Evolutionary conservation across 2,797 vertebrate species (phyloP), one percentile per base, ranked within the genome.

Genomic region (Diceros bicornis): DNA sequence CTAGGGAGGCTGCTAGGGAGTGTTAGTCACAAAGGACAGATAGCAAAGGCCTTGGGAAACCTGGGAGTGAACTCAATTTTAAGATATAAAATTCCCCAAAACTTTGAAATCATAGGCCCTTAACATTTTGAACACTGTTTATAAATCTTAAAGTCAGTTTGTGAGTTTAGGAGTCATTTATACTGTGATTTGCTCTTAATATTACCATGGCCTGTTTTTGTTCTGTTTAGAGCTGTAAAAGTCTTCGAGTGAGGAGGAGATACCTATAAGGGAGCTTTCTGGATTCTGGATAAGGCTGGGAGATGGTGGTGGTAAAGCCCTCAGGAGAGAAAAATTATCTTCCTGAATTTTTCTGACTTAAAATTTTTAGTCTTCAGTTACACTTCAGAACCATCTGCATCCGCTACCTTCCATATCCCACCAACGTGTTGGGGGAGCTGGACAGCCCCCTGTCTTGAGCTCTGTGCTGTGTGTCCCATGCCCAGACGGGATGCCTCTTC

Each of bases 51-150:
- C 52, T 85, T 47, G n/a, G 34, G 34, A 91, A 16, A 72, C 29
- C 61, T 79, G 85, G 82, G 32, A 71, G 74, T 78, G 21, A 94
- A 66, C 50, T 75, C 72, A 47, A 2, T 96, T 90, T 93, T 77
- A 88, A 96, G 66, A 72, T n/a, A 84, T 13, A 81, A 92, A 84
- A n/a, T 97, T 57, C 29, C 61, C 72, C 78, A 68, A 69, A 96
- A 95, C 25, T 85, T 72, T 32, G 34, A 66, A 91, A 59, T 91
- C 74, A 11, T 4, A 55, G 47, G 13, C 50, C 44, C 34, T 93
- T 91, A 41, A 93, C 29, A 72, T 91, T 94, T 77, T 89, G 50
- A 94, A 61, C 23, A 78, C 50, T 66, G n/a, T 77, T 92, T 78
- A 75, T 79, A 50, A 64, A 89, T 75, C 50, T 90, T 86, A 93